Evolutionary conservation across 2,113 vertebrate genomes (phyloP), one percentile per base, ranked within the genome.

Genomic region (human (Homo sapiens)): DNA sequence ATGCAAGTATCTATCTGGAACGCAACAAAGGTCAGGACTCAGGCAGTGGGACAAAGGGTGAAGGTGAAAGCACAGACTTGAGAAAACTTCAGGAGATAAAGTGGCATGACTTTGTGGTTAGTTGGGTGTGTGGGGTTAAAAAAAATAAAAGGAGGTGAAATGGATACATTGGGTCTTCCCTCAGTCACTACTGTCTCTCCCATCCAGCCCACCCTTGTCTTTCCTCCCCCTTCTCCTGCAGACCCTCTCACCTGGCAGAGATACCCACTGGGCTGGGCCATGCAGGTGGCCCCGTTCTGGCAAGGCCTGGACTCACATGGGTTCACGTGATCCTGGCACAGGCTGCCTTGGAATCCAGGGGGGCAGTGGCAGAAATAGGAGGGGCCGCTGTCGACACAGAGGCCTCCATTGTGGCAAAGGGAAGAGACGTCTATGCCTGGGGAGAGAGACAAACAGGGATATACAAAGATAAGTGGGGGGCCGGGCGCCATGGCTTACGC

Each of bases 391-490:
- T 98, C 97, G 0, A 96, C 22, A 48, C 98, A 98, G 68, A 93
- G 43, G 8, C 98, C 98, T 61, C 98, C 98, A 6, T 98, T 98
- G 78, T 95, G 98, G 80, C 98, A 98, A 90, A 98, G 82, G 87
- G 95, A 89, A 35, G 97, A 97, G 17, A 97, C 61, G 9, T 97
- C 97, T 45, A 89, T n/a, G 66, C 97, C 98, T 98, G 52, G 32
- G 14, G 80, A 90, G 89, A 85, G 40, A 93, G 64, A 72, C 14
- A 89, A 8, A 85, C 23, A 43, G 68, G 45, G 16, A 68, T 7
- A 4, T 82, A 12, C 40, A 81, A n/a, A 57, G 3, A 30, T 38
- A 59, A 43, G 66, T 11, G 27, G 55, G 22, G 75, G 61, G 61
- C 61, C 0, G 12, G 12, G 61, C 12, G 0, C 11, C 2, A 5